Conservation (phyloP, 2,888 invertebrate genomes). For the Smittia aterrima region DNA sequence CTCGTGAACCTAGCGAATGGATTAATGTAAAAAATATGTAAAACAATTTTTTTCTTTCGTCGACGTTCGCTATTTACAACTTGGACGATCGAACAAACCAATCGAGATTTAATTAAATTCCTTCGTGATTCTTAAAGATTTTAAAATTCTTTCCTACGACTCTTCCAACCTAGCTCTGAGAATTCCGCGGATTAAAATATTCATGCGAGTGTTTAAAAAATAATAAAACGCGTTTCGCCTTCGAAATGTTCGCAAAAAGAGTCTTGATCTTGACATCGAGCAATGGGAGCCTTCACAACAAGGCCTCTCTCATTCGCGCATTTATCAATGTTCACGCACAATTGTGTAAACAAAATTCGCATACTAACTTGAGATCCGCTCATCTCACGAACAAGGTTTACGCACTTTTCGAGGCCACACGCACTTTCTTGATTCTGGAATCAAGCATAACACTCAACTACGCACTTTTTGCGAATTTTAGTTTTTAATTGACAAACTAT, state of each 20-base stretch:
- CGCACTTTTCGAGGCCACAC: constrained; percentile 5
- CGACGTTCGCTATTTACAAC: background rate
- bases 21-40: constrained; percentile 4
- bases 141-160: too few relatives aligned
- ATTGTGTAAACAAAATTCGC: constrained; percentile 7
- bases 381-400: background rate
- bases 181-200: too few relatives aligned
- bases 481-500: background rate
- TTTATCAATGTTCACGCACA: background rate
- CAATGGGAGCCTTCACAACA: background rate
- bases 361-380: background rate
- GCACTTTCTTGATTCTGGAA: background rate
- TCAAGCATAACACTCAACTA: background rate
- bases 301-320: background rate
- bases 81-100: background rate
- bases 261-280: constrained; percentile 28
- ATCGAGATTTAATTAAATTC: background rate
- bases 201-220: background rate
- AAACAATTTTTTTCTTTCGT: background rate
- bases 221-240: constrained; percentile 19
- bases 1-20: background rate
- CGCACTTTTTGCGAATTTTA: background rate
- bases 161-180: too few relatives aligned
- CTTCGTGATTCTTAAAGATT: too few relatives aligned
- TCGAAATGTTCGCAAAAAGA: background rate